Conservation (phyloP, 2,888 invertebrate genomes). For the Orthosia cruda region DNA sequence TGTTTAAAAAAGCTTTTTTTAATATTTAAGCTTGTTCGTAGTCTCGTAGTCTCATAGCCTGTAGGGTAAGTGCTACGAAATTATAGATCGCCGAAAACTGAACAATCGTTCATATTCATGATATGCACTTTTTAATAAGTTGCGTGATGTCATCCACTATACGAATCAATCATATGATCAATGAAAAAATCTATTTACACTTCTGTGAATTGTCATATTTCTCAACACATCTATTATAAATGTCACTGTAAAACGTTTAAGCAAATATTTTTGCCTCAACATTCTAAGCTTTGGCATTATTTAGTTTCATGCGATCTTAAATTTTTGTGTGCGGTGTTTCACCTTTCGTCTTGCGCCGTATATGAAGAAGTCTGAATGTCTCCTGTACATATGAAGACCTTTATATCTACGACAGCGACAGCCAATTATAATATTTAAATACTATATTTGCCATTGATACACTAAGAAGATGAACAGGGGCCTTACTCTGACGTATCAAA, state of each 20-base stretch:
- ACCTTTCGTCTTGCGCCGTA: too few relatives aligned
- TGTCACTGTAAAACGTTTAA: not conserved
- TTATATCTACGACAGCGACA: too few relatives aligned
- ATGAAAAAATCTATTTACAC: not conserved
- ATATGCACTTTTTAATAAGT: not conserved
- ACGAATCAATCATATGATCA: not conserved
- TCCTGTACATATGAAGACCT: too few relatives aligned
- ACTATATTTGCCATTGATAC: too few relatives aligned
- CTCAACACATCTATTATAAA: not conserved
- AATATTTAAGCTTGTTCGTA: too few relatives aligned
- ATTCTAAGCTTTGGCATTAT: constrained; percentile 3
- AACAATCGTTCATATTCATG: not conserved
- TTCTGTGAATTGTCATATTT: not conserved
- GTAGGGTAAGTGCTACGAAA: not conserved
- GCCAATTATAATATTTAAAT: too few relatives aligned
- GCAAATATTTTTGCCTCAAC: constrained; percentile 10
- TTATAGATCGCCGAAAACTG: not conserved
- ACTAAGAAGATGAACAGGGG: too few relatives aligned
- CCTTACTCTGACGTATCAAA: too few relatives aligned
- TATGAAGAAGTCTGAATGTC: too few relatives aligned
- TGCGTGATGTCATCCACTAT: not conserved
- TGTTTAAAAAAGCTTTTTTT: too few relatives aligned
- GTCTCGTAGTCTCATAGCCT: not conserved
- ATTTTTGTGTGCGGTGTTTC: too few relatives aligned
- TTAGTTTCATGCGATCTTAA: too few relatives aligned